Conservation (phyloP, 2,888 invertebrate species). For the Hemistola chrysoprasaria region DNA sequence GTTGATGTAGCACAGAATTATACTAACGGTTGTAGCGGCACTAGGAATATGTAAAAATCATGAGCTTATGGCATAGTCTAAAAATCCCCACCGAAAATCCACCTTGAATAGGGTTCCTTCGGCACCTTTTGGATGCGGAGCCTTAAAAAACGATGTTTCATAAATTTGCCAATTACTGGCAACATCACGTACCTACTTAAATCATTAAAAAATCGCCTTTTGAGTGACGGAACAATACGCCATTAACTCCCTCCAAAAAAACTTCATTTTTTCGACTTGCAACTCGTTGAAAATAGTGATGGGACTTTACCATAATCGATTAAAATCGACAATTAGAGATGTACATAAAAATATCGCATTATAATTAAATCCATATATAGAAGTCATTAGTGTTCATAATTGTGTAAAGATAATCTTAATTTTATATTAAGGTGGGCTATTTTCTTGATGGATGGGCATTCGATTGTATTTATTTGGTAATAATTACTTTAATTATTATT, state of each 20-base stretch:
- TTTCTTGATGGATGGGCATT: constrained; percentile 17
- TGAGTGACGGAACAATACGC: constrained; percentile 11
- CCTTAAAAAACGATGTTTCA: no score
- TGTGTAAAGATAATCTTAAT: constrained; percentile 15
- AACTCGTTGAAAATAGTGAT: constrained; percentile 29
- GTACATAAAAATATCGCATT: constrained; percentile 39
- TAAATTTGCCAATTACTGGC: constrained; percentile 9
- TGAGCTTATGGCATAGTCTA: no score
- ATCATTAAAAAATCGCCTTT: constrained; percentile 3
- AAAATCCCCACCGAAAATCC: no score
- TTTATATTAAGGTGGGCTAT: constrained; percentile 7
- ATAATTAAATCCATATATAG: constrained; percentile 51
- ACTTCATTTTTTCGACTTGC: constrained; percentile 20
- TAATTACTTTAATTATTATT: no score
- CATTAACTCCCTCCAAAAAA: constrained; percentile 16
- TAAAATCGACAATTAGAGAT: constrained; percentile 49
- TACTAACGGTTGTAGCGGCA: no score
- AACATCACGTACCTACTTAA: constrained; percentile 7
- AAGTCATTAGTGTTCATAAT: constrained; percentile 50
- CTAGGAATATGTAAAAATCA: no score
- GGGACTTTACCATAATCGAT: constrained; percentile 37
- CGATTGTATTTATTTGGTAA: constrained; percentile 25
- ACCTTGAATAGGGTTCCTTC: no score
- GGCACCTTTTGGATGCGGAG: no score
- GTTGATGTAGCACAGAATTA: no score